phyloP scores from a whole-genome alignment of 2,797 vertebrate species.

The Bradypodion pumilum region DNA sequence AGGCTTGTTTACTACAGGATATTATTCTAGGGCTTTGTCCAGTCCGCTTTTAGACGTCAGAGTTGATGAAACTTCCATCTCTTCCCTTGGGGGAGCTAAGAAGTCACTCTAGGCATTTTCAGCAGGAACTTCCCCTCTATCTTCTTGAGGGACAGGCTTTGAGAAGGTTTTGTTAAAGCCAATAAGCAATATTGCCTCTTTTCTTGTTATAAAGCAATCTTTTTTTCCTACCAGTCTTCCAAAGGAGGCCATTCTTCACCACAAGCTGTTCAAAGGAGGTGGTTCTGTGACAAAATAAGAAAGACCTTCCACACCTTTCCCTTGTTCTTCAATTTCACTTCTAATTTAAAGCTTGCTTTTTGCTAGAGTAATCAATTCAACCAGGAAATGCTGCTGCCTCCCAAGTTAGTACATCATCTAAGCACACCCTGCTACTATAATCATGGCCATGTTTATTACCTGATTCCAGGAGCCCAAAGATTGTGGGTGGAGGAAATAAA shows the following conservation, averaged over 20 bases:
- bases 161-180: constrained; percentile 16
- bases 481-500: not conserved
- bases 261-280: not conserved
- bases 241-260: not conserved
- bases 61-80: constrained; percentile 23
- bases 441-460: not conserved
- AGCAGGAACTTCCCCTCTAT: constrained; percentile 22
- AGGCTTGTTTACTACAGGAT: constrained; percentile 37
- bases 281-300: not conserved
- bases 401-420: constrained; percentile 1
- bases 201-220: constrained; percentile 15
- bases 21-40: constrained; percentile 44
- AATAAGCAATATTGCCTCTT: constrained; percentile 4
- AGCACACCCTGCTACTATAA: not conserved
- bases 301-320: not conserved
- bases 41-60: constrained; percentile 31
- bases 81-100: constrained; percentile 30
- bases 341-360: constrained; percentile 18
- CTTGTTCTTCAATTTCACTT: not conserved
- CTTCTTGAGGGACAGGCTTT: not conserved
- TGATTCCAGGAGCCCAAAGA: constrained; percentile 10
- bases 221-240: constrained; percentile 6
- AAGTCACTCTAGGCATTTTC: constrained; percentile 18
- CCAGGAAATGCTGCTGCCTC: not conserved
- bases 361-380: not conserved